Evolutionary conservation across 2,888 invertebrate genomes (phyloP), one percentile per base, ranked within the genome.

Genomic region (Leptogaster cylindrica): DNA sequence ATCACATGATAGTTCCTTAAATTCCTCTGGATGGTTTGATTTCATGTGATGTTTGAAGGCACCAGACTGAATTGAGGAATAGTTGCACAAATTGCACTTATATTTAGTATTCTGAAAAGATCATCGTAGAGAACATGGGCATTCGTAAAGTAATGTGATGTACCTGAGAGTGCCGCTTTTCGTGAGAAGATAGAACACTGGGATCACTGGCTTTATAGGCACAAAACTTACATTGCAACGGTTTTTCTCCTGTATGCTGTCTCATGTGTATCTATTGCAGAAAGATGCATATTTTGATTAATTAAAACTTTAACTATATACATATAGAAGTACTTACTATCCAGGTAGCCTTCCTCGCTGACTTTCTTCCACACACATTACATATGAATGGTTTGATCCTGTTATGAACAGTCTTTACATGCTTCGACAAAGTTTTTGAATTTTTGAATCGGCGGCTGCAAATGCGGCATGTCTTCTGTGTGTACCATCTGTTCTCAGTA

Each of bases 191-290:
- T 65, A 91, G 79, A 2, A 89, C 89, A 76, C 91, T 91, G 72
- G 90, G 90, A 81, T 92, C 91, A 0, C 89, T 87, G 2, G 90
- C 89, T 70, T 84, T 83, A 76, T 89, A 92, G 7, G 84, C 82
- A 75, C 91, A 91, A 18, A 83, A 78, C 31, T 86, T 84, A 75
- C 92, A 92, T 63, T 86, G 84, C 72, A 88, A 87, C 0, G 91
- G 91, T 75, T 91, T 92, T 73, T 90, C 90, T 2, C 91, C 89
- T 0, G 91, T 90, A 73, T 92, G 91, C 72, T 89, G 89, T 8
- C 91, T 81, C 73, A 88, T 81, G 77, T 92, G 92, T 72, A 91
- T 83, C 83, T 87, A 76, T n/a, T n/a, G n/a, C 3, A 76, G 72
- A 66, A 46, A 18, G 68, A 67, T 48, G 64, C 58, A 66, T 51